A percentile compares a stretch with the other conserved stretches of the same genome.
phyloP scores from a whole-genome alignment of 2,888 invertebrate genomes.

The Hirtodrosophila cameraria region DNA sequence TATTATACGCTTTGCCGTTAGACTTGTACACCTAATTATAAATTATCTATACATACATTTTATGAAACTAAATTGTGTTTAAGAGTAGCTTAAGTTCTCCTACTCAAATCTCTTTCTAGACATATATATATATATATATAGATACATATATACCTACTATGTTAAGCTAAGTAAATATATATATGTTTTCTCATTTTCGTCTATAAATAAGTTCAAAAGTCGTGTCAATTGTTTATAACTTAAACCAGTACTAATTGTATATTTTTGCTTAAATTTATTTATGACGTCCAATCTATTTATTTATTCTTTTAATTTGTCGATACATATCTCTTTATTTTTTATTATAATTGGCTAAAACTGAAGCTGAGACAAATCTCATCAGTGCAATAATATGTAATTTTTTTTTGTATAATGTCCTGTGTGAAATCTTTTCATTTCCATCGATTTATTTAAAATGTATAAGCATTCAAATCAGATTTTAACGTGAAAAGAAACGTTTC shows the following conservation, averaged over 20 bases:
- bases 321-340: slow-evolving; percentile 24
- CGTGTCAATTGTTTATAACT: slow-evolving; percentile 47
- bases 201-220: slow-evolving; percentile 28
- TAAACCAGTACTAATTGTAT: slow-evolving; percentile 37
- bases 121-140: slow-evolving; percentile 8
- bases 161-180: slow-evolving; percentile 20
- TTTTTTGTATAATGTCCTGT: slow-evolving; percentile 17
- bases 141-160: slow-evolving; percentile 22
- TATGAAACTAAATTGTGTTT: slow-evolving; percentile 43
- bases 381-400: slow-evolving; percentile 61
- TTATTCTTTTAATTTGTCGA: slow-evolving; percentile 33
- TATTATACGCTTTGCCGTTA: slow-evolving; percentile 84
- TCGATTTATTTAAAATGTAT: slow-evolving; percentile 56
- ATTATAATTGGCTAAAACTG: slow-evolving; percentile 34
- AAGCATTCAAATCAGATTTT: slow-evolving; percentile 32
- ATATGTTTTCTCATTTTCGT: slow-evolving; percentile 7
- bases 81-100: slow-evolving; percentile 49
- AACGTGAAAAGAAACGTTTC: slow-evolving; percentile 21
- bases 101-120: slow-evolving; percentile 31
- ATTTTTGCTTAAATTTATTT: slow-evolving; percentile 25
- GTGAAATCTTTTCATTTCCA: slow-evolving; percentile 34
- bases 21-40: slow-evolving; percentile 63
- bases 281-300: slow-evolving; percentile 53
- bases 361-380: slow-evolving; percentile 54
- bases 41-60: slow-evolving; percentile 51